A percentile compares a stretch with the other conserved stretches of the same genome.
Conservation (phyloP, 2,888 invertebrate species). For the Andrena hattorfiana region DNA sequence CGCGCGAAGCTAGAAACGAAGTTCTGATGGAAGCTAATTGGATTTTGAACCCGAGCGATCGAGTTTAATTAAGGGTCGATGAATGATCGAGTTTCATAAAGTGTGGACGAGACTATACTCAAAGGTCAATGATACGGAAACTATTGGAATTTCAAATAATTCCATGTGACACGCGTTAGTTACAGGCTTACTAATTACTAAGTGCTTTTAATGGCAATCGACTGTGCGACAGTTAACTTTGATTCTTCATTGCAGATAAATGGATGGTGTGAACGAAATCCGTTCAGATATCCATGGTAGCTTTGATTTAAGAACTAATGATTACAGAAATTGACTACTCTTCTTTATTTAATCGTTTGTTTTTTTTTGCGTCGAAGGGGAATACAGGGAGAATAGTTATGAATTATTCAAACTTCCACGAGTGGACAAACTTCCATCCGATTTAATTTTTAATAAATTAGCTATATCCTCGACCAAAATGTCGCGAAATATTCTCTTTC, state of each 20-base stretch:
- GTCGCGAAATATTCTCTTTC: no score
- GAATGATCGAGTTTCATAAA: background rate
- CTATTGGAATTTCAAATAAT: background rate
- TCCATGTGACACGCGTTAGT: background rate
- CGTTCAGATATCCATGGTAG: no score
- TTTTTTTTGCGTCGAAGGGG: background rate
- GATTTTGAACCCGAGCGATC: constrained; percentile 6
- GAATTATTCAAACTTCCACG: no score
- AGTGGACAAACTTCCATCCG: no score
- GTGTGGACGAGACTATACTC: constrained; percentile 10
- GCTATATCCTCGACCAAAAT: no score
- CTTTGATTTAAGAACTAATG: no score
- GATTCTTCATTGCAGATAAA: no score
- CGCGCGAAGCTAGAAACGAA: background rate
- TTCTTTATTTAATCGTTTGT: background rate
- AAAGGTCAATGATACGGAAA: constrained; percentile 9
- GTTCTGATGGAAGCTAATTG: constrained; percentile 9
- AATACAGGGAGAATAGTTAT: no score
- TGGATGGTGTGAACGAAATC: no score
- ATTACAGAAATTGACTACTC: background rate
- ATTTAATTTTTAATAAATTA: no score
- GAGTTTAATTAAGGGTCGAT: constrained; percentile 15
- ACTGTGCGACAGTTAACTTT: no score
- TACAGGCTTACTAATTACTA: background rate
- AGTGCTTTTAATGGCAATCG: background rate